Conservation (phyloP, 1,140 invertebrate genomes). For the Manduca sexta region DNA sequence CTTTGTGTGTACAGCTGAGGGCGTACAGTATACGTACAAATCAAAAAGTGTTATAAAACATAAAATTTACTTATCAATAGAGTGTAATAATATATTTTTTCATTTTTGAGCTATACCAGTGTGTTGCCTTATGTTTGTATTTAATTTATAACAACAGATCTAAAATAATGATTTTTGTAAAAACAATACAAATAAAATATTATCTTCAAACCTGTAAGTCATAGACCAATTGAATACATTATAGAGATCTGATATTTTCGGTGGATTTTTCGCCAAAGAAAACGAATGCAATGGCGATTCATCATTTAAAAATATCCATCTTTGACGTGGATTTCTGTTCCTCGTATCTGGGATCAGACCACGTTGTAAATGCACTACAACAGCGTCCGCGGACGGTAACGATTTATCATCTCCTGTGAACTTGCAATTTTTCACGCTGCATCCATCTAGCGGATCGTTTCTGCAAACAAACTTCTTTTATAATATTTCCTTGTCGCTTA, state of each 20-base stretch:
- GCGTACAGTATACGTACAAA: no score
- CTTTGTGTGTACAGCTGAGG: no score
- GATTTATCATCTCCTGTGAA: slow-evolving; percentile 33
- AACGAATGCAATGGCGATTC: slow-evolving; percentile 44
- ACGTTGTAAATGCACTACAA: slow-evolving; percentile 44
- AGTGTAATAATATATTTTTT: no score
- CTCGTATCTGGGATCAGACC: slow-evolving; percentile 28
- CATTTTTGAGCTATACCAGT: no score
- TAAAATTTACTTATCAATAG: no score
- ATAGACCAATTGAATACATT: slow-evolving; percentile 85
- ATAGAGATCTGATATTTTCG: slow-evolving; percentile 57
- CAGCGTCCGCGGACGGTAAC: slow-evolving; percentile 38
- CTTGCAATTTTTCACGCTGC: slow-evolving; percentile 52
- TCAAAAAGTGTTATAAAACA: no score
- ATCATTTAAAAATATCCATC: slow-evolving; percentile 53
- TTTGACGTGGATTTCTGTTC: slow-evolving; percentile 30
- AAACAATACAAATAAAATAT: neutral
- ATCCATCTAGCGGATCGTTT: slow-evolving; percentile 27
- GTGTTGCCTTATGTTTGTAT: no score
- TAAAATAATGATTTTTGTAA: no score
- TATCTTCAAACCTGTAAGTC: slow-evolving; percentile 75
- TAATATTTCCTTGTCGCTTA: no score
- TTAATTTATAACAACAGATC: no score
- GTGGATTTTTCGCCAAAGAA: slow-evolving; percentile 22
- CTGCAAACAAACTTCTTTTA: slow-evolving; percentile 20